Evolutionary conservation across 2,888 invertebrate genomes (phyloP).

Genomic region (Chloroclystis v-ata): DNA sequence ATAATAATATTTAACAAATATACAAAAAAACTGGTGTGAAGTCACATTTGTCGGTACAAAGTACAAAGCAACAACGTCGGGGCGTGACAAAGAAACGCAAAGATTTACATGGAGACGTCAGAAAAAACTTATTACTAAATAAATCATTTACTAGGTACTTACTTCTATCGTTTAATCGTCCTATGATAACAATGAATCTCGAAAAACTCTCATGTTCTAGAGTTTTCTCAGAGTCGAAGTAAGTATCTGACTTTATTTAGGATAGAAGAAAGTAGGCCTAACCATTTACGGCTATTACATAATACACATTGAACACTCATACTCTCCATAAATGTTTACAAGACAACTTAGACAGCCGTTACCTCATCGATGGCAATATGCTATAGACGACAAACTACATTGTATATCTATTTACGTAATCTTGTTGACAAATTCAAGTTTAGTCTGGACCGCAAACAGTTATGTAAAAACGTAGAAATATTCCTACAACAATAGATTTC

Average conservation of each 20-base stretch:
- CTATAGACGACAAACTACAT: not conserved
- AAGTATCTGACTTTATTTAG: not conserved
- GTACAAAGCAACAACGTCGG: no score
- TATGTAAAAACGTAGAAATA: not conserved
- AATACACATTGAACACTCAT: conserved; percentile 13
- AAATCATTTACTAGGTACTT: no score
- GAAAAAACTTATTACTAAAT: no score
- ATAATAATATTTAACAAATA: no score
- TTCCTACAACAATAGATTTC: not conserved
- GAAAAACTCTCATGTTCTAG: no score
- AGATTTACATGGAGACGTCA: no score
- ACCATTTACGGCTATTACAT: conserved; percentile 15
- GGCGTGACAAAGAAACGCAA: no score
- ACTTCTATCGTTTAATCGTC: no score
- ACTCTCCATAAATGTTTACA: conserved; percentile 16
- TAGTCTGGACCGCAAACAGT: conserved; percentile 2
- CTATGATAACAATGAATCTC: no score
- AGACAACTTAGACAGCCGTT: conserved; percentile 24
- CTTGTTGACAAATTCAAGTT: conserved; percentile 24
- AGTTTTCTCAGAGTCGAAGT: no score
- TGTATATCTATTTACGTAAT: conserved; percentile 25
- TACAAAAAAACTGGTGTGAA: no score
- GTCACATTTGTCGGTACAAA: no score
- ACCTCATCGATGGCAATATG: conserved; percentile 10
- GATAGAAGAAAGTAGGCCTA: conserved; percentile 15